Conservation (phyloP, 2,888 invertebrate genomes). For the Tortrix viridana region DNA sequence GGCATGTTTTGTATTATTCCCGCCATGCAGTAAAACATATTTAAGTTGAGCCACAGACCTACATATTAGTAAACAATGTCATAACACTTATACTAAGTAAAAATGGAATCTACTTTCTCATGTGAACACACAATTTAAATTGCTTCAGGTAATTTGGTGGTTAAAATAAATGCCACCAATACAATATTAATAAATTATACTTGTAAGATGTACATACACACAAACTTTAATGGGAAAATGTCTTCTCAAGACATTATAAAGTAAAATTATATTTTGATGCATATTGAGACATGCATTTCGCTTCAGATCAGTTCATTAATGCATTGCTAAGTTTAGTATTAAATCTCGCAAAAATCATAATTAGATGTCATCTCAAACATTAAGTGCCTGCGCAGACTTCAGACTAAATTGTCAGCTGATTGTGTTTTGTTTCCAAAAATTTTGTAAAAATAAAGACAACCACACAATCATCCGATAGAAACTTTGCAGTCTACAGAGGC, state of each 20-base stretch:
- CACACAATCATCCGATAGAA: no score
- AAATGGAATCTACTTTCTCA: slow-evolving; percentile 39
- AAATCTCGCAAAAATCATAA: no score
- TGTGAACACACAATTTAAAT: slow-evolving; percentile 28
- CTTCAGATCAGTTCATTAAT: background rate
- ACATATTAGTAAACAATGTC: slow-evolving; percentile 48
- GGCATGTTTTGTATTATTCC: background rate
- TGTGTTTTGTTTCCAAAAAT: no score
- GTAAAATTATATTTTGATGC: no score
- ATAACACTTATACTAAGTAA: slow-evolving; percentile 57
- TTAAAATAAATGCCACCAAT: no score
- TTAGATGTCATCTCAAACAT: background rate
- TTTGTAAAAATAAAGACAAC: no score
- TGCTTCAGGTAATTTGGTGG: background rate
- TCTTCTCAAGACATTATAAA: no score
- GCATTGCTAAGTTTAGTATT: background rate
- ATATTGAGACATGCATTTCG: background rate
- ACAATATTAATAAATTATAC: background rate
- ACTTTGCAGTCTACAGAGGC: no score
- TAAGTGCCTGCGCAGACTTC: no score
- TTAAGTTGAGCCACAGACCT: slow-evolving; percentile 19
- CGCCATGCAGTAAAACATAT: background rate
- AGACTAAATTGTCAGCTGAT: no score
- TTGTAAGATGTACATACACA: no score
- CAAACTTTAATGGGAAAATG: no score